Base-by-base conservation (phyloP, 2,888 invertebrate genomes). In the Choristoneura rosaceana region DNA sequence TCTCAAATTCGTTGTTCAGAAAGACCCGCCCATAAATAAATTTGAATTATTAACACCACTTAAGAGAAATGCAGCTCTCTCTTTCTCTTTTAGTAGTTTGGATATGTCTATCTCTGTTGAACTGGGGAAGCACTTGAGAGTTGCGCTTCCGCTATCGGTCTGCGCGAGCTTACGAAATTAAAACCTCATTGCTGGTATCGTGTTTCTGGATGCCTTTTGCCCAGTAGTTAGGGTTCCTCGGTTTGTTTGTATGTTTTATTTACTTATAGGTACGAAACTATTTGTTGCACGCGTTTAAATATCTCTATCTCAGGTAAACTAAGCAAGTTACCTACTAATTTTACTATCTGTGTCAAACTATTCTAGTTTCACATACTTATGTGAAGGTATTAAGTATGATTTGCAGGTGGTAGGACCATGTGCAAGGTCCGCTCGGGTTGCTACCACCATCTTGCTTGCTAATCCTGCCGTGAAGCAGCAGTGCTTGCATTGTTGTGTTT, bases 111-210 rank as follows among this genome's bases (percentile, higher is more conserved):
- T 71, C 66, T 50, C 50, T 45, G 12, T 69, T 70, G 41, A 34
- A 70, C 63, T 45, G 55, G 59, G 66, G 63, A 70, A 76, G 70
- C 77, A 78, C 78, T 79, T 74, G 74, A 73, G 63, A 73, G 63
- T 71, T 55, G 60, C 70, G 76, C 77, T 79, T 80, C 80, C 79
- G 78, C 75, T 76, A 73, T 75, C 69, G 65, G 67, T 52, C 73
- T 68, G 67, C 65, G 71, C 64, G 55, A 71, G 77, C 70, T 77
- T 75, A 76, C 69, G 74, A 74, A 77, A 77, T 78, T 75, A 75
- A 78, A 76, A 76, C 76, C 75, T 74, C 75, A 76, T 75, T 71
- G 58, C 60, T 47, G 8, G 71, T 76, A 73, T 76, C 77, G 64
- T 25, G 68, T 77, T 77, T 69, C 77, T 47, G 43, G 14, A 41